Evolutionary conservation across 2,797 vertebrate species (phyloP), one percentile per base, ranked within the genome.

Genomic region (Buphagus erythrorhynchus): DNA sequence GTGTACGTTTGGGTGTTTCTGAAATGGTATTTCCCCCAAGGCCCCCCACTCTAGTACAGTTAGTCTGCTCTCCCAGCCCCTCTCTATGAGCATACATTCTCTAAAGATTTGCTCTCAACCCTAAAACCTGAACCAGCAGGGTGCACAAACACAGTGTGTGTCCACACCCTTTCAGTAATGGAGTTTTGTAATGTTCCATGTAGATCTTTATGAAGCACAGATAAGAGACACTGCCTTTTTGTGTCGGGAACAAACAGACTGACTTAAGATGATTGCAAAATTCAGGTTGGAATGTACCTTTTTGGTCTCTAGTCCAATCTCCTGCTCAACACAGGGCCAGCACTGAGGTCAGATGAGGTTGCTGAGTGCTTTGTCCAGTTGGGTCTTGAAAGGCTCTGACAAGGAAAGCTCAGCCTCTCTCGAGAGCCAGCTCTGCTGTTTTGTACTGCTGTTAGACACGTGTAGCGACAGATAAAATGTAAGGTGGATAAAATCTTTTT

Each of bases 341-440:
- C 0, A 1, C 63, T 65, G 49, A 65, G 42, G 17, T 74, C 36
- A 75, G 66, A 69, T 4, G 19, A 38, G 22, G 48, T 71, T 67
- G 36, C 36, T 92, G 16, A 35, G 38, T 36, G 26, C 45, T 83
- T 66, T 65, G 10, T 91, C 43, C 16, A 58, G 10, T 4, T 3
- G 2, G 6, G 10, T 67, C 46, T 85, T 86, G 42, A 76, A 93
- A 79, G 25, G 12, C 8, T 33, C 29, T 49, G 75, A 4, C 16
- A 57, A 43, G 42, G 43, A 26, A 58, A 77, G 38, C 29, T 69
- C 57, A 57, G 24, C 25, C 28, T 51, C 48, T 81, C 57, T 76
- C 1, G 0, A 8, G 12, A 21, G 24, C 36, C 3, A 1, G 43
- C 2, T 0, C n/a, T 76, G 51, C 58, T 58, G 42, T 24, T 82